Conservation (phyloP, 1,140 invertebrate species). For the Adoxophyes honmai region DNA sequence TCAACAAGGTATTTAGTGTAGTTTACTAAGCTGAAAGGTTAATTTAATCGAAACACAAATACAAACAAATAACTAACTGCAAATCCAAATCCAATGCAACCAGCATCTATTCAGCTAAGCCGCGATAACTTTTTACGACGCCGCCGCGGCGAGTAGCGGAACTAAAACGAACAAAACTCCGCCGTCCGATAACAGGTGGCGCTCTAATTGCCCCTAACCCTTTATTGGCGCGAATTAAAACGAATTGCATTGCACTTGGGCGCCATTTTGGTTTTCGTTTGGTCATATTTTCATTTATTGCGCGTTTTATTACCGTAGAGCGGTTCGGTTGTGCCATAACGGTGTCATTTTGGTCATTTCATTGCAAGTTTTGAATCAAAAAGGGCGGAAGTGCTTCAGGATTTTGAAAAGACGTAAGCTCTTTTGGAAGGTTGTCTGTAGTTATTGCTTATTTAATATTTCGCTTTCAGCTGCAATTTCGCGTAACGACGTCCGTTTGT, state of each 20-base stretch:
- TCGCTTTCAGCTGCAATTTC: slow-evolving; percentile 23
- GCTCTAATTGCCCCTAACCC: slow-evolving; percentile 29
- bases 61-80: too few species aligned
- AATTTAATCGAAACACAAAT: too few species aligned
- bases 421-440: slow-evolving; percentile 15
- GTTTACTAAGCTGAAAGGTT: too few species aligned
- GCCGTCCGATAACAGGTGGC: slow-evolving; percentile 45
- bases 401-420: slow-evolving; percentile 32
- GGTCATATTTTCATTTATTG: slow-evolving; percentile 50
- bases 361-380: too few species aligned
- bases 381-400: too few species aligned
- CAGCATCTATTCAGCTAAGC: slow-evolving; percentile 7
- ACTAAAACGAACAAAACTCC: slow-evolving; percentile 39
- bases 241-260: slow-evolving; percentile 24
- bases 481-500: background rate
- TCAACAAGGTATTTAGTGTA: too few species aligned
- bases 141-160: slow-evolving; percentile 29
- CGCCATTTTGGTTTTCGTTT: slow-evolving; percentile 23
- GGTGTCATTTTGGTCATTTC: background rate
- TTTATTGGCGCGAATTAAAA: slow-evolving; percentile 36
- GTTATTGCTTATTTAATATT: slow-evolving; percentile 49
- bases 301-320: slow-evolving; percentile 33
- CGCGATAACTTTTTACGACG: slow-evolving; percentile 49
- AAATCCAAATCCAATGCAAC: too few species aligned
- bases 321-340: slow-evolving; percentile 23